Percentiles rank a stretch among this genome's conserved stretches.
Evolutionary conservation across 1,140 invertebrate species (phyloP).

Genomic region (Sarcophaga peregrina): DNA sequence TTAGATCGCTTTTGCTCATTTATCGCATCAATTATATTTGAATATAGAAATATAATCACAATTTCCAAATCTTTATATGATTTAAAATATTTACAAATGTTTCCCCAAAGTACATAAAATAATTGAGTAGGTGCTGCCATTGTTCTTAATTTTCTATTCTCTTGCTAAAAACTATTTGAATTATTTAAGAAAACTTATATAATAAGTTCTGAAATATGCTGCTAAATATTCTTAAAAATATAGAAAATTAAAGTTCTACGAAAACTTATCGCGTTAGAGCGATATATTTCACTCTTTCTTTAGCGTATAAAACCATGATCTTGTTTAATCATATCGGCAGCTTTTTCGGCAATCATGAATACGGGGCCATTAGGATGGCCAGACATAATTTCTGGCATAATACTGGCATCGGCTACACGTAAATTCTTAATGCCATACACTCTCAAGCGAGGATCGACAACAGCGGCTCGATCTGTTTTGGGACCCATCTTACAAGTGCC

Average conservation of each 20-base stretch:
- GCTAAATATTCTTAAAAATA: not conserved
- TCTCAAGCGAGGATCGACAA: constrained; percentile 77
- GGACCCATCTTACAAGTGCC: constrained; percentile 91
- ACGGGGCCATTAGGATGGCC: constrained; percentile 76
- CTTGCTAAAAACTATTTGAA: no score
- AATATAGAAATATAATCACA: no score
- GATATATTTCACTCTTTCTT: not conserved
- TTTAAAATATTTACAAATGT: no score
- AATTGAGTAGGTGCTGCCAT: no score
- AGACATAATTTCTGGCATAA: constrained; percentile 72
- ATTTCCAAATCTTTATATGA: no score
- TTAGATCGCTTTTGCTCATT: no score
- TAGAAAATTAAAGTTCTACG: not conserved
- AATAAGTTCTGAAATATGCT: not conserved
- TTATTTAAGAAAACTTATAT: constrained; percentile 1
- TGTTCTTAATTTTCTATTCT: no score
- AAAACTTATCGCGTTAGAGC: not conserved
- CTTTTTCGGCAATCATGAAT: constrained; percentile 81
- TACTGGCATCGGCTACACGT: constrained; percentile 81
- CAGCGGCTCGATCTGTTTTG: constrained; percentile 72
- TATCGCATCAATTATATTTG: no score
- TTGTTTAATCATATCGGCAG: constrained; percentile 74
- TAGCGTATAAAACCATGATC: constrained; percentile 60
- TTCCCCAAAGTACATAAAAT: no score
- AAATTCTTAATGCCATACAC: constrained; percentile 77